Conservation (phyloP, 2,888 invertebrate genomes). For the Brachynemurus nebulosus region DNA sequence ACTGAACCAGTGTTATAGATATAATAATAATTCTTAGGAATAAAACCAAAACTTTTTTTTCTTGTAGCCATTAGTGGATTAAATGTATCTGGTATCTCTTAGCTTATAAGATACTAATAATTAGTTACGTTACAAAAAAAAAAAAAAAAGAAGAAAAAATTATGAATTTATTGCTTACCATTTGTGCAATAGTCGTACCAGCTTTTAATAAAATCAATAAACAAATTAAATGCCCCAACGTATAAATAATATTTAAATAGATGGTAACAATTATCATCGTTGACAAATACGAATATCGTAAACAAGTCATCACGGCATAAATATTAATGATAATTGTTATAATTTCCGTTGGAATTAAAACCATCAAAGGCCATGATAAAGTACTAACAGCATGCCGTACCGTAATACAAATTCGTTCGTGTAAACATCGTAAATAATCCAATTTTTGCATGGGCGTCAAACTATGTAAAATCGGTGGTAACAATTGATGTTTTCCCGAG, state of each 20-base stretch:
- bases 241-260: not conserved
- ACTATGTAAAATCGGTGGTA: not conserved
- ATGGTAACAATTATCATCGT: not conserved
- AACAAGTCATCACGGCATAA: not conserved
- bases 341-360: not conserved
- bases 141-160: too few species aligned
- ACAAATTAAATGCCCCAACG: not conserved
- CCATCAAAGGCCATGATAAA: not conserved
- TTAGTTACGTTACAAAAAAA: too few species aligned
- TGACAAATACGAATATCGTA: not conserved
- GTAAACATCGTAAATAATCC: conserved; percentile 1
- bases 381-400: not conserved
- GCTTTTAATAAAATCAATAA: not conserved
- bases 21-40: too few species aligned
- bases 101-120: too few species aligned
- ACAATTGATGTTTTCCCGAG: not conserved
- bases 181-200: not conserved
- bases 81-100: too few species aligned
- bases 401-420: not conserved
- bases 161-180: too few species aligned
- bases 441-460: not conserved
- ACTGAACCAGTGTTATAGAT: too few species aligned
- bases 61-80: too few species aligned
- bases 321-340: not conserved
- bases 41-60: too few species aligned